Evolutionary conservation across 2,113 vertebrate species (phyloP).

Genomic region (Raphicerus campestris): DNA sequence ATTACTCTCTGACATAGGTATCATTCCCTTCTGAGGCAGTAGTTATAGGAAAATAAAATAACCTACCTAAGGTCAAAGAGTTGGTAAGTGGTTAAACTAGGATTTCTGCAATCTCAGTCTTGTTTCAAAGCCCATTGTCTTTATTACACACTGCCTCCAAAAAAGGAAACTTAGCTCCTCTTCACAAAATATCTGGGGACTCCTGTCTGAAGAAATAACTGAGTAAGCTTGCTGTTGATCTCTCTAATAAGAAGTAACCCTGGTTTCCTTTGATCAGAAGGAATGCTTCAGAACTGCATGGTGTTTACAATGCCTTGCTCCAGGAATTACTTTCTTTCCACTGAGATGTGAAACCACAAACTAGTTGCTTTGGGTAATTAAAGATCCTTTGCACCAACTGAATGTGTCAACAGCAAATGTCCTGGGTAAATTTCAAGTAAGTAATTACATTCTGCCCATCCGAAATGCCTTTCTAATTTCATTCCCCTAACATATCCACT

Average conservation of each 20-base stretch:
- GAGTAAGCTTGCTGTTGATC: background rate
- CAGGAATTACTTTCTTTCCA: conserved; percentile 54
- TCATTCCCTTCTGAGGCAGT: background rate
- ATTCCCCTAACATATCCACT: background rate
- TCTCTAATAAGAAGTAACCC: conserved; percentile 45
- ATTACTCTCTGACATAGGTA: background rate
- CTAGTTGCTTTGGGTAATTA: conserved; percentile 69
- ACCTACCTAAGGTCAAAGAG: background rate
- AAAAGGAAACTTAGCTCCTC: conserved; percentile 4
- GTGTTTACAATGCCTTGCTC: conserved; percentile 58
- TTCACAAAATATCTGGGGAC: background rate
- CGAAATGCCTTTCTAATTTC: conserved; percentile 40
- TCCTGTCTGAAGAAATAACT: background rate
- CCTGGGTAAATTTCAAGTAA: conserved; percentile 62
- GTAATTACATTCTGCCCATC: conserved; percentile 61
- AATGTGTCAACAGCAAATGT: conserved; percentile 64
- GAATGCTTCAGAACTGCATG: conserved; percentile 66
- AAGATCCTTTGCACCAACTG: conserved; percentile 53
- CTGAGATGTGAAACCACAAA: conserved; percentile 69
- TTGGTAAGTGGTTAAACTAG: background rate
- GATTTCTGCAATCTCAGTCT: background rate
- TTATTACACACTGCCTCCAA: background rate
- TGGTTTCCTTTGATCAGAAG: conserved; percentile 71
- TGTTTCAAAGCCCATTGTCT: background rate
- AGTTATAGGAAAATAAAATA: background rate